Percentiles rank a stretch among this genome's conserved stretches.
These are phyloP conservation scores for Ichneumoninae sp. DNA, from an alignment of 2,888 invertebrate species.

Conservation along the genomic window DNA sequence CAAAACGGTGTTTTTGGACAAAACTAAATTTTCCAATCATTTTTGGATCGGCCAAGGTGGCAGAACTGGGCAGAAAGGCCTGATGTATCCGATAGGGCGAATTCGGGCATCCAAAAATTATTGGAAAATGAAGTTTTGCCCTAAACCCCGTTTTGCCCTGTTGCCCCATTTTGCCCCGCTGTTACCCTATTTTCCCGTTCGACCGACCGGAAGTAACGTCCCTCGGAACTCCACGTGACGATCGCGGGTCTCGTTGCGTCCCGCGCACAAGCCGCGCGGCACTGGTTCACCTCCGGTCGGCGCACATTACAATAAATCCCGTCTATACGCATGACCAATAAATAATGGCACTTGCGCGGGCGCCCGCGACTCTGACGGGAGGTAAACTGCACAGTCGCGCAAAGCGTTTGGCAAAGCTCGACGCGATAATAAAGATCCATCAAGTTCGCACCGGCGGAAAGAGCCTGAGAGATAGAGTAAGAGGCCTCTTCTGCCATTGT, in stretches of 20 bases:
- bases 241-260: not conserved
- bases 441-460: slow-evolving; percentile 67
- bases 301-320: slow-evolving; percentile 43
- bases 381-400: slow-evolving; percentile 42
- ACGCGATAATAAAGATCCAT: slow-evolving; percentile 70
- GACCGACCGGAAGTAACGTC: slow-evolving; percentile 47
- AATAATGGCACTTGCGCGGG: slow-evolving; percentile 45
- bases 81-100: too few species aligned
- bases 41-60: too few species aligned
- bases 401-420: slow-evolving; percentile 68
- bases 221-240: slow-evolving; percentile 14
- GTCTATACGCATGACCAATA: slow-evolving; percentile 29
- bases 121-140: too few species aligned
- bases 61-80: too few species aligned
- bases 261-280: too few species aligned
- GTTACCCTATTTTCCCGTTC: slow-evolving; percentile 15
- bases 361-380: slow-evolving; percentile 20
- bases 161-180: too few species aligned
- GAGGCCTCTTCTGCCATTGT: slow-evolving; percentile 44
- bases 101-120: too few species aligned
- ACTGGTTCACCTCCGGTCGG: not conserved
- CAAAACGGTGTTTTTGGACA: too few species aligned
- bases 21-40: too few species aligned
- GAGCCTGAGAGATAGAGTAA: slow-evolving; percentile 36
- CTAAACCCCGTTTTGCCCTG: too few species aligned